phyloP scores from a whole-genome alignment of 2,113 vertebrate species.

The Pterocles burchelli region DNA sequence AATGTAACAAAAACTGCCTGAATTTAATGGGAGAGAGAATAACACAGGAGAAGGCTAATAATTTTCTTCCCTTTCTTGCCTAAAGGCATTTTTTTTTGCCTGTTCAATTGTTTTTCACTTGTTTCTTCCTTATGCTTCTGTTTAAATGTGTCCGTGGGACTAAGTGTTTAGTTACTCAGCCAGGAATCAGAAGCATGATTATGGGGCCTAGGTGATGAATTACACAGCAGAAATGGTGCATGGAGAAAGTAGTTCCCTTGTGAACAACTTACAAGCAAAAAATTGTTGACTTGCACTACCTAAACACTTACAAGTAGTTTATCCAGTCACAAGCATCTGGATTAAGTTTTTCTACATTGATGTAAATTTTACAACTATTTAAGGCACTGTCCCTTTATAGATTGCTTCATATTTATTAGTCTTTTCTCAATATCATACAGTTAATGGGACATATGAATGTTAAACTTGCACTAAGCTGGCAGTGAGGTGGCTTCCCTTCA shows the following conservation, averaged over 20 bases:
- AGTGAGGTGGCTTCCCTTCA: neutral
- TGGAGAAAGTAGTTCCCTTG: slow-evolving; percentile 41
- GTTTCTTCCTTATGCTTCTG: neutral
- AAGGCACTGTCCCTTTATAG: neutral
- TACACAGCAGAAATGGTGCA: slow-evolving; percentile 27
- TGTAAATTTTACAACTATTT: slow-evolving; percentile 47
- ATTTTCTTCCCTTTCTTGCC: neutral
- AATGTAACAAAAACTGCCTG: neutral
- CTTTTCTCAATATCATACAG: neutral
- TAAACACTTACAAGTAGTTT: slow-evolving; percentile 38
- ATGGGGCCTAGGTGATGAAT: slow-evolving; percentile 22
- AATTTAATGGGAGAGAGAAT: neutral
- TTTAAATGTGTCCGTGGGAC: neutral
- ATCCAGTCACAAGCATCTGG: slow-evolving; percentile 56
- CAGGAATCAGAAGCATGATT: slow-evolving; percentile 44
- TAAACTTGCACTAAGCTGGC: neutral
- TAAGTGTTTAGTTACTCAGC: neutral
- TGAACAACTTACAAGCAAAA: slow-evolving; percentile 32
- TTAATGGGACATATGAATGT: neutral
- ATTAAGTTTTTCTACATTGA: slow-evolving; percentile 39
- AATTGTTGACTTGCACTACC: neutral
- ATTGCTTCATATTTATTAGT: slow-evolving; percentile 5
- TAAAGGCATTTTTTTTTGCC: neutral
- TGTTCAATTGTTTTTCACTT: neutral
- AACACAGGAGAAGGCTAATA: neutral